Conservation (phyloP, 2,888 invertebrate genomes). For the Rhingia campestris region DNA sequence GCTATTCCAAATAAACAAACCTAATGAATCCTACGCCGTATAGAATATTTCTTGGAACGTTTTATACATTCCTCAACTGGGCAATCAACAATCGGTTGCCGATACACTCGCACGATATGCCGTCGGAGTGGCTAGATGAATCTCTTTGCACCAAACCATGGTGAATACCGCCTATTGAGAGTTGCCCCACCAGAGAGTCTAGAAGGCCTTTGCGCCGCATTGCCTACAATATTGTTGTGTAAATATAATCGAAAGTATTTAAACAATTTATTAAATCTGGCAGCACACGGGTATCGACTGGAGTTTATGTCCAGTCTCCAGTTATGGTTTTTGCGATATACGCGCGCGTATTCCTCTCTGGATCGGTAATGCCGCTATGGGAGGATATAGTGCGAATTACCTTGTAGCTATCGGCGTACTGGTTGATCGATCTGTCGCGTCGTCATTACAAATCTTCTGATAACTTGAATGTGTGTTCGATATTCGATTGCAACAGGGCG, state of each 20-base stretch:
- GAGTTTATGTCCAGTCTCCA: conserved; percentile 32
- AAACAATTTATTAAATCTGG: conserved; percentile 71
- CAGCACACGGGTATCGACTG: conserved; percentile 60
- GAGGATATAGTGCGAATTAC: conserved; percentile 77
- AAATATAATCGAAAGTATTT: conserved; percentile 73
- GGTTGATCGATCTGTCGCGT: conserved; percentile 50
- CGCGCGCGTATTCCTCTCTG: conserved; percentile 39
- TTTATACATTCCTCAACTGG: conserved; percentile 45
- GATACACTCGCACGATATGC: neutral
- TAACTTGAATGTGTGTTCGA: conserved; percentile 31
- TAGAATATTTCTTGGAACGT: conserved; percentile 65
- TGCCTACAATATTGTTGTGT: conserved; percentile 62
- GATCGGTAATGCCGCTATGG: conserved; percentile 47
- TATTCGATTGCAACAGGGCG: conserved; percentile 49
- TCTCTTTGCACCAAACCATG: conserved; percentile 57
- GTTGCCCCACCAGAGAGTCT: conserved; percentile 9
- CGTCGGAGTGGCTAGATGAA: conserved; percentile 50
- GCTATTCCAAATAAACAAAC: conserved; percentile 71
- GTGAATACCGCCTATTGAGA: conserved; percentile 50
- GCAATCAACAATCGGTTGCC: conserved; percentile 43
- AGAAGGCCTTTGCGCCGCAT: conserved; percentile 4
- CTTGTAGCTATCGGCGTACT: conserved; percentile 76
- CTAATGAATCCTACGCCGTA: conserved; percentile 48
- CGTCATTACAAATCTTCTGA: conserved; percentile 21
- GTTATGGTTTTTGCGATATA: conserved; percentile 32